These are phyloP conservation scores for Macaca mulatta DNA, from an alignment of 2,113 vertebrate genomes.

Conservation along the genomic window DNA sequence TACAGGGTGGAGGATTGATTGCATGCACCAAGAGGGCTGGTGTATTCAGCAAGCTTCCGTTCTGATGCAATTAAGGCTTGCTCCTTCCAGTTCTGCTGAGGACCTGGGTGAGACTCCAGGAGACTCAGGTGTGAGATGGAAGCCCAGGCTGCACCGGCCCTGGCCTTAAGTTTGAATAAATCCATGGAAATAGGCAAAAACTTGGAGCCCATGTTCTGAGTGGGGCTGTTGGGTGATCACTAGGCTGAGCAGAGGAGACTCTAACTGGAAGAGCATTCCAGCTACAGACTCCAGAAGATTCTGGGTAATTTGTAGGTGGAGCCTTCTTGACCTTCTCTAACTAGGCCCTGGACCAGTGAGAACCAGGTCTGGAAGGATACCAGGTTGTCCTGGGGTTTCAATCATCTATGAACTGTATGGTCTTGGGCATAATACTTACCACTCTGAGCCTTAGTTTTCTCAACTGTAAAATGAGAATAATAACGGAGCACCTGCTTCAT, in stretches of 20 bases:
- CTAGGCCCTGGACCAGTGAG: not conserved
- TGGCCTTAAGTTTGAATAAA: not conserved
- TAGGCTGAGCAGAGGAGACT: not conserved
- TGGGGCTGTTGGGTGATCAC: accelerated
- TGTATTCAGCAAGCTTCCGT: not conserved
- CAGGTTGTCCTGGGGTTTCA: not conserved
- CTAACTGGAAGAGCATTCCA: not conserved
- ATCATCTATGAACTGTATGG: not conserved
- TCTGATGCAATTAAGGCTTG: not conserved
- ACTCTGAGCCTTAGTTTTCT: not conserved
- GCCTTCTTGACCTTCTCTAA: not conserved
- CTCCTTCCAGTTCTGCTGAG: not conserved
- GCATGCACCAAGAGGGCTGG: not conserved
- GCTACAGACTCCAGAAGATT: not conserved
- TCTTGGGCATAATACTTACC: not conserved
- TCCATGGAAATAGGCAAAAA: not conserved
- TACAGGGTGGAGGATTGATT: slow-evolving; percentile 43
- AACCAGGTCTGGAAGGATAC: not conserved
- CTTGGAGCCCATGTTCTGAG: not conserved
- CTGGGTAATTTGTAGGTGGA: not conserved
- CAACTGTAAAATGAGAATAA: not conserved
- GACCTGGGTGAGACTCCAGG: not conserved
- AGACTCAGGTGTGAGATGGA: not conserved
- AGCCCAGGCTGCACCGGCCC: not conserved
- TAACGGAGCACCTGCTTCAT: not conserved